Percentiles rank a stretch among this genome's conserved stretches.
Conservation (phyloP, 2,888 invertebrate genomes). For the Phalera bucephala region DNA sequence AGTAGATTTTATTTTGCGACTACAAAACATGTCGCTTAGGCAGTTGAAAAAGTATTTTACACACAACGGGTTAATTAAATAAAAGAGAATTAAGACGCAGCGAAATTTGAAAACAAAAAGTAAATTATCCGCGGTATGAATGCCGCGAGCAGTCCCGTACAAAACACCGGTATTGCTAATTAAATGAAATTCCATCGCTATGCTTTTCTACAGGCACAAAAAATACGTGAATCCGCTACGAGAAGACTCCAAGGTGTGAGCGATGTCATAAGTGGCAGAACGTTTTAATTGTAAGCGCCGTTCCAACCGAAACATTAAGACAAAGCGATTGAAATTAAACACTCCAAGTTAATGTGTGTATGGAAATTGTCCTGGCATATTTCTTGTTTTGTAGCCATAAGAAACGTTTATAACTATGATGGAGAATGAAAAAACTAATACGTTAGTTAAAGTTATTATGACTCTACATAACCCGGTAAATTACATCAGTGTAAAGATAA, state of each 20-base stretch:
- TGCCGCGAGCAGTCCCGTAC: conserved; percentile 41
- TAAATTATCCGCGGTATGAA: conserved; percentile 45
- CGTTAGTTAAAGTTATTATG: conserved; percentile 27
- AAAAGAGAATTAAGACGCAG: conserved; percentile 16
- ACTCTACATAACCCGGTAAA: conserved; percentile 21
- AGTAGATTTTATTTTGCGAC: no score
- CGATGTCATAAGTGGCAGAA: conserved; percentile 66
- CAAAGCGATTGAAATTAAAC: conserved; percentile 52
- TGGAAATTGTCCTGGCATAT: conserved; percentile 45
- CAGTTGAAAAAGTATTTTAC: no score
- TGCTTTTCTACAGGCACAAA: conserved; percentile 54
- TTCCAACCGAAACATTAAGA: conserved; percentile 42
- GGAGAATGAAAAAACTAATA: conserved; percentile 17
- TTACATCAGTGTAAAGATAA: conserved; percentile 19
- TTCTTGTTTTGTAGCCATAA: conserved; percentile 21
- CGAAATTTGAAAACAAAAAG: conserved; percentile 23
- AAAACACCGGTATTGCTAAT: conserved; percentile 60
- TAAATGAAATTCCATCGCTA: conserved; percentile 66
- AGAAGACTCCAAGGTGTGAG: conserved; percentile 68
- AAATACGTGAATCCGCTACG: conserved; percentile 57
- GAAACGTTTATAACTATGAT: conserved; percentile 27
- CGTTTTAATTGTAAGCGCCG: conserved; percentile 62
- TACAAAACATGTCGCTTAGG: no score
- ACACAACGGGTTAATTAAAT: conserved; percentile 24
- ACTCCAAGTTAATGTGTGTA: conserved; percentile 42